phyloP scores from a whole-genome alignment of 2,888 invertebrate species.

The Napeogenes sylphis region DNA sequence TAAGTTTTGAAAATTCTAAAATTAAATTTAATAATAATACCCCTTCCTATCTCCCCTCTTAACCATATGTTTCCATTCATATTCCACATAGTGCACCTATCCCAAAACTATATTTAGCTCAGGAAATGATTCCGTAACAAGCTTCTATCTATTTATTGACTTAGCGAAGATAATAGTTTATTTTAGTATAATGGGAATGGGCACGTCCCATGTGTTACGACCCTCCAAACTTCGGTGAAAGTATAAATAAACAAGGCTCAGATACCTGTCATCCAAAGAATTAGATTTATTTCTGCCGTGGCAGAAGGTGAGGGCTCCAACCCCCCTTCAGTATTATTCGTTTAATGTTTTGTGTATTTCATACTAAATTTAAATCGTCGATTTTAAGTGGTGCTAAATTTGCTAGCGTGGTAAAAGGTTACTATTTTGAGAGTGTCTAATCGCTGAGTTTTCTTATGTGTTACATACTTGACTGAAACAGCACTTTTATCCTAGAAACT shows the following conservation, averaged over 20 bases:
- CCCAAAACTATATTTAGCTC: constrained; percentile 31
- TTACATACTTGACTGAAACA: constrained; percentile 9
- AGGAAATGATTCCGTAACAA: constrained; percentile 33
- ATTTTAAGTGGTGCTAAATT: constrained; percentile 17
- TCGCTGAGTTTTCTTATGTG: neutral
- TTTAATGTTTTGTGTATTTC: constrained; percentile 47
- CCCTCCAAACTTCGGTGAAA: constrained; percentile 63
- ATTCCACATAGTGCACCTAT: constrained; percentile 5
- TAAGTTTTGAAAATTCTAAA: neutral
- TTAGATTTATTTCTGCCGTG: constrained; percentile 74
- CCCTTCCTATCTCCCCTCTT: constrained; percentile 8
- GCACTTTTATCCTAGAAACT: constrained; percentile 39
- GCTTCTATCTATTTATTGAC: constrained; percentile 51
- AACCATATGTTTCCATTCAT: neutral
- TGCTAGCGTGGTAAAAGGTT: constrained; percentile 8
- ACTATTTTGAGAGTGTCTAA: neutral
- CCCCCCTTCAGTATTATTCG: constrained; percentile 46
- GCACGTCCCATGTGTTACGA: constrained; percentile 61
- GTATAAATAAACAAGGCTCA: constrained; percentile 77
- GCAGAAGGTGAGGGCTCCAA: constrained; percentile 67
- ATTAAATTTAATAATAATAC: neutral
- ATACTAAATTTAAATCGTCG: constrained; percentile 33
- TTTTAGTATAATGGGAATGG: constrained; percentile 61
- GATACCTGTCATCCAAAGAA: constrained; percentile 76
- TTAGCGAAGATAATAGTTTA: constrained; percentile 64